Evolutionary conservation across 2,888 invertebrate species (phyloP), one percentile per base, ranked within the genome.

Genomic region (Phyto melanocephala): DNA sequence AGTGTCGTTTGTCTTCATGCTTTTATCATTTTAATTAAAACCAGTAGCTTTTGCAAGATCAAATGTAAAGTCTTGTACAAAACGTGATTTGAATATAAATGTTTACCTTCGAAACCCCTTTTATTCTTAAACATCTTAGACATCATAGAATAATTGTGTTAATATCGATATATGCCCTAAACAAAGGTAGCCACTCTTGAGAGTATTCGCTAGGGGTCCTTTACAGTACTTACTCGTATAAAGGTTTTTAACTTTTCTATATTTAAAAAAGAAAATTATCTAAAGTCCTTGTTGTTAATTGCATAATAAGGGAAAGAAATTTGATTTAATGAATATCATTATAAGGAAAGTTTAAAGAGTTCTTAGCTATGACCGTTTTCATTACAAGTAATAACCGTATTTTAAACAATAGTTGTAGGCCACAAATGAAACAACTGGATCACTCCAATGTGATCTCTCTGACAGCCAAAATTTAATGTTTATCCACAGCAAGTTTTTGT

Each of bases 1-100:
- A 63, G 81, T 81, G 81, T 81, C 74, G 47, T 77, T 77, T 68
- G 42, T 77, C 68, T 52, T 60, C 68, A 45, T 10, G 35, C 20
- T n/a, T 37, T 67, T 42, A 15, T 62, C 37, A 56, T 65, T 71
- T 75, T 74, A 67, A 75, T 75, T 65, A 79, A 79, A 79, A 82
- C 70, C 82, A 75, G 82, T 79, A 82, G 71, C 47, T 6, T 28
- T 28, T 52, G 22, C 10, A 15, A 52, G 75, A 82, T 81, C 37
- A 58, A 42, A 62, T 33, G 7, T 1, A 13, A n/a, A 50, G 33
- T 17, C 50, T 13, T 62, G 28, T n/a, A 45, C 1, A n/a, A 71
- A 70, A 58, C 72, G 52, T 67, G 72, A 72, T 45, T 67, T 67
- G 79, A 52, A 79, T 79, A 67, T 24, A 17, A 47, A 79, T 7